Conservation (phyloP, 2,113 vertebrate genomes). For the Accipiter virgatus region DNA sequence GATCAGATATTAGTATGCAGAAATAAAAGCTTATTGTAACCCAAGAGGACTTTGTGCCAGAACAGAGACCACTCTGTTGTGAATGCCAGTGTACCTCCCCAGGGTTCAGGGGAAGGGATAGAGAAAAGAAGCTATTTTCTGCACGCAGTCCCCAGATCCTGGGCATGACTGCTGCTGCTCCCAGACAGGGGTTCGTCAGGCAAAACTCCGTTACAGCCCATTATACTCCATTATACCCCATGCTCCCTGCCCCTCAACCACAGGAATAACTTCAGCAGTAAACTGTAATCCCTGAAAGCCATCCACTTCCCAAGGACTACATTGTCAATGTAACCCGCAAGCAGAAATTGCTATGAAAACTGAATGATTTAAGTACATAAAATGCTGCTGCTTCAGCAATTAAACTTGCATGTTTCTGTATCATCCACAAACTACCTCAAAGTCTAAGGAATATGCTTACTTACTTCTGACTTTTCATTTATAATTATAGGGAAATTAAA, state of each 20-base stretch:
- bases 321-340: neutral
- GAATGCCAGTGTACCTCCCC: too few relatives aligned
- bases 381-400: neutral
- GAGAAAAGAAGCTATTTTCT: neutral
- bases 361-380: too few relatives aligned
- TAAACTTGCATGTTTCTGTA: neutral
- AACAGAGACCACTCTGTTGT: too few relatives aligned
- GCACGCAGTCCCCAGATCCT: fast-evolving
- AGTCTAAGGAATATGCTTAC: neutral
- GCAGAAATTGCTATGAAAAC: neutral
- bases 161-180: neutral
- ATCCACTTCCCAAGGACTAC: neutral
- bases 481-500: neutral
- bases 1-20: neutral
- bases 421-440: neutral
- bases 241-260: neutral
- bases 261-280: neutral
- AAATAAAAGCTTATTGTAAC: neutral
- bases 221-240: neutral
- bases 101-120: neutral
- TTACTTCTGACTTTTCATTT: neutral
- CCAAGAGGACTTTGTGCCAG: neutral
- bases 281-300: neutral
- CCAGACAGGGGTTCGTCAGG: fast-evolving
- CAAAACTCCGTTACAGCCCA: neutral